These are phyloP conservation scores for Aricia agestis DNA, from an alignment of 1,140 invertebrate species.

Conservation along the genomic window DNA sequence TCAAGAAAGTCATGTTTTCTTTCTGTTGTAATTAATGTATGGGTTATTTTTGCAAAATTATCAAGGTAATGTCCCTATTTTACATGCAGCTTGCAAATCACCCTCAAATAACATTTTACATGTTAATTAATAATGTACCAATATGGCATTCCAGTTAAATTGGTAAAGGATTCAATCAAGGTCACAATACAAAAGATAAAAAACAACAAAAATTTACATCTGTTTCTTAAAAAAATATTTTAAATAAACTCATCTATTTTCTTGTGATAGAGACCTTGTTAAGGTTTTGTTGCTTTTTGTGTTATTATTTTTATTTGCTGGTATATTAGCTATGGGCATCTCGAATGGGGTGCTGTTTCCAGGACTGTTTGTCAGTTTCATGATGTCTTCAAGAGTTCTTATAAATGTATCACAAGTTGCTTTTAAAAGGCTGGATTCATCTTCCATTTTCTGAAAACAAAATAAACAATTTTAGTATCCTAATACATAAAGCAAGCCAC, in stretches of 20 bases:
- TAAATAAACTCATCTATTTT: slow-evolving; percentile 56
- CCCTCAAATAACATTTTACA: too few relatives aligned
- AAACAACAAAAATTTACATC: slow-evolving; percentile 3
- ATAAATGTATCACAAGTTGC: slow-evolving; percentile 92
- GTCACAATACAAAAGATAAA: neutral
- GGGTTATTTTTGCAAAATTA: too few relatives aligned
- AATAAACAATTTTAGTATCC: slow-evolving; percentile 20
- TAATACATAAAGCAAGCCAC: neutral
- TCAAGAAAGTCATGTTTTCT: neutral
- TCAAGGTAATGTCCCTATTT: too few relatives aligned
- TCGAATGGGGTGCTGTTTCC: slow-evolving; percentile 45
- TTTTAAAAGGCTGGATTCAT: slow-evolving; percentile 83
- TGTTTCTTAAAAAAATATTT: neutral
- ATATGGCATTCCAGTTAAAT: too few relatives aligned
- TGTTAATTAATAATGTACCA: too few relatives aligned
- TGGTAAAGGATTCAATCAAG: neutral
- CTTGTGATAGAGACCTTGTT: slow-evolving; percentile 58
- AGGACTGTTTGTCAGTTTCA: slow-evolving; percentile 78
- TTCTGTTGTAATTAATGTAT: too few relatives aligned
- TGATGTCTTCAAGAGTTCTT: slow-evolving; percentile 87
- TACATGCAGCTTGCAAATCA: too few relatives aligned
- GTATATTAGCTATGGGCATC: slow-evolving; percentile 50
- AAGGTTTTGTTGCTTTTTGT: slow-evolving; percentile 55
- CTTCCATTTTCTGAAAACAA: slow-evolving; percentile 82
- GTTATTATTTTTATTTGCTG: slow-evolving; percentile 42